Base-by-base conservation (phyloP, 2,888 invertebrate species). In the Dasypogon diadema region DNA sequence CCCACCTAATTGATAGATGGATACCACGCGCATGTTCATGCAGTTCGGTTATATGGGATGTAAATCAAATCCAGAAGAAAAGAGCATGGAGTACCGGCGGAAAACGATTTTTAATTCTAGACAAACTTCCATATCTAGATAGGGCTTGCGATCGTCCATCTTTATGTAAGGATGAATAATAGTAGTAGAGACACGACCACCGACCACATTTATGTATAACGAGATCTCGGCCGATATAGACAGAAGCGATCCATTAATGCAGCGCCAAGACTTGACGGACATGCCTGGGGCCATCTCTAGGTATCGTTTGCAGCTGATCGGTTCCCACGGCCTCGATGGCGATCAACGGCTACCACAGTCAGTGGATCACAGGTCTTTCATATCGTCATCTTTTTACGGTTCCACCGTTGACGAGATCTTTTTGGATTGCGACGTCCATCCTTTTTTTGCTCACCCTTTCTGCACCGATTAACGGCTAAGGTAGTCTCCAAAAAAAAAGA, bases 381-480 rank as follows among this genome's bases (percentile, higher is more conserved):
- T 74, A 74, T 74, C 58, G 34, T 73, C 22, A 74, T 74, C 74
- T 74, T 74, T 74, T 74, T 56, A 74, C 74, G 74, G 74, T 74
- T 74, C 74, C 74, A 58, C 58, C 74, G 74, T 48, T 74, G 56
- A 74, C 58, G 58, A 74, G 42, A 42, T 70, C 46, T 16, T 70
- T 30, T 70, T 73, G 56, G 37, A 46, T 73, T 34, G 22, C 26
- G 12, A 60, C 37, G 46, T 18, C 24, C 58, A 42, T 46, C 14
- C 54, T 55, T 73, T 58, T 70, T 51, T 56, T 30, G 24, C 26
- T 56, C 26, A 26, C 42, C 54, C 30, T 51, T 51, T 51, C 54
- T 54, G 70, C 70, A 30, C 54, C 70, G 51, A 54, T 51, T 70
- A 54, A 22, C 54, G 70, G 54, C 18, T 16, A 12, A 42, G 26